Percentiles rank a stretch among this genome's conserved stretches.
These are phyloP conservation scores for Acromyrmex charruanus DNA, from an alignment of 1,140 invertebrate genomes.

Conservation along the genomic window DNA sequence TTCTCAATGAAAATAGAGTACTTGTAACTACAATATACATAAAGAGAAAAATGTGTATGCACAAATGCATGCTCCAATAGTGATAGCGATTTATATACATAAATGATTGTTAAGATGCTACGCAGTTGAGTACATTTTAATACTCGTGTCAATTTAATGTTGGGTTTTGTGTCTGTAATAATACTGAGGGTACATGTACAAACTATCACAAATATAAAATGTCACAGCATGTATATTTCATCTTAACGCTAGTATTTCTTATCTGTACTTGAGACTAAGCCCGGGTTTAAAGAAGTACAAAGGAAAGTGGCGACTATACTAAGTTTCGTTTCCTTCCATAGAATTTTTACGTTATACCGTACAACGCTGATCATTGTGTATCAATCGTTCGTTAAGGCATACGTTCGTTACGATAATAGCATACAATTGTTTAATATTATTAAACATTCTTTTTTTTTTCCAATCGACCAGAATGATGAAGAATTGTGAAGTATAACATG, in stretches of 20 bases:
- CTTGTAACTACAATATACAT: conserved; percentile 68
- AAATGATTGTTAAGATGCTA: conserved; percentile 75
- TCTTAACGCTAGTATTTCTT: conserved; percentile 53
- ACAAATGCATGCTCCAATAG: conserved; percentile 68
- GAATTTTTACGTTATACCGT: conserved; percentile 63
- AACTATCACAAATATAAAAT: conserved; percentile 75
- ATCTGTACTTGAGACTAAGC: conserved; percentile 64
- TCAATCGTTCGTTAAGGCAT: conserved; percentile 33
- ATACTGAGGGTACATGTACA: conserved; percentile 79
- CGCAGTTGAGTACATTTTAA: conserved; percentile 75
- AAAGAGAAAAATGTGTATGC: conserved; percentile 67
- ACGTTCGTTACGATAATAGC: conserved; percentile 62
- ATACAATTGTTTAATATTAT: conserved; percentile 71
- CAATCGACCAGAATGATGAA: conserved; percentile 56
- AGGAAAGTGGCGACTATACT: conserved; percentile 54
- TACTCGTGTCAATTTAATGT: conserved; percentile 76
- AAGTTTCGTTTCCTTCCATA: conserved; percentile 68
- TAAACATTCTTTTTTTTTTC: conserved; percentile 54
- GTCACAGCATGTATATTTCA: conserved; percentile 67
- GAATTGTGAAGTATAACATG: conserved; percentile 64
- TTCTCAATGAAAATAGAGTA: conserved; percentile 64
- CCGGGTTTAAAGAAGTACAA: conserved; percentile 76
- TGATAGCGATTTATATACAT: conserved; percentile 66
- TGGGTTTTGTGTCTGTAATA: conserved; percentile 77
- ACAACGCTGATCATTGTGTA: conserved; percentile 70